Base-by-base conservation (phyloP, 2,888 invertebrate species). In the Oeneis ivallda region DNA sequence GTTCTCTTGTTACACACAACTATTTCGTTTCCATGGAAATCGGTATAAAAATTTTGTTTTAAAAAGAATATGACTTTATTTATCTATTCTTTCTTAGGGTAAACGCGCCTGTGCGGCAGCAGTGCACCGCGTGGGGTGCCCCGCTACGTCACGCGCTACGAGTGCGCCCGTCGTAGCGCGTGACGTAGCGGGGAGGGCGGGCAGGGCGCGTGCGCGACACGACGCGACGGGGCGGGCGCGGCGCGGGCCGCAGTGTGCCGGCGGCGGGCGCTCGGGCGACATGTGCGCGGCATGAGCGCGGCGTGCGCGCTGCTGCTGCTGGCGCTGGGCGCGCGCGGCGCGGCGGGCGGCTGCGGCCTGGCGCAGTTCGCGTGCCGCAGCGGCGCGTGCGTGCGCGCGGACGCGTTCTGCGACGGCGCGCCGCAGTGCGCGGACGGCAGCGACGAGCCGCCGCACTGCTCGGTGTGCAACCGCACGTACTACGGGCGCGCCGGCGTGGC, bases 401-500 rank as follows among this genome's bases (percentile, higher is more conserved):
- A 97, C 91, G 95, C 95, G 75, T 97, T 95, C 86, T 97, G 97
- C 91, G 96, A 97, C 87, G 96, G 96, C 66, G 89, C 91, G 75
- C 94, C 96, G 87, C 96, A 97, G 86, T 97, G 97, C 85, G 95
- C 95, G 37, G 97, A 97, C 89, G 93, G 94, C 73, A 96, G 96
- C 79, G 97, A 97, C 87, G 97, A 97, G 88, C 97, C 97, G 61
- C 89, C 94, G 70, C 94, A 94, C 82, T 96, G 96, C 84, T 95
- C 93, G 94, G 95, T 95, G 71, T 98, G 98, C 92, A 98, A 98
- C 92, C 94, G 97, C 79, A 98, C 98, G 61, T 97, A 97, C 89
- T 97, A 97, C 87, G 98, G 97, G 11, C 96, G 95, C 80, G 95
- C 95, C 74, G 96, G 96, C 74, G 94, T 94, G 79, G 96, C 96